Percentiles rank a stretch among this genome's conserved stretches.
These are phyloP conservation scores for Aplochiton taeniatus DNA, from an alignment of 2,797 vertebrate genomes.

Conservation along the genomic window DNA sequence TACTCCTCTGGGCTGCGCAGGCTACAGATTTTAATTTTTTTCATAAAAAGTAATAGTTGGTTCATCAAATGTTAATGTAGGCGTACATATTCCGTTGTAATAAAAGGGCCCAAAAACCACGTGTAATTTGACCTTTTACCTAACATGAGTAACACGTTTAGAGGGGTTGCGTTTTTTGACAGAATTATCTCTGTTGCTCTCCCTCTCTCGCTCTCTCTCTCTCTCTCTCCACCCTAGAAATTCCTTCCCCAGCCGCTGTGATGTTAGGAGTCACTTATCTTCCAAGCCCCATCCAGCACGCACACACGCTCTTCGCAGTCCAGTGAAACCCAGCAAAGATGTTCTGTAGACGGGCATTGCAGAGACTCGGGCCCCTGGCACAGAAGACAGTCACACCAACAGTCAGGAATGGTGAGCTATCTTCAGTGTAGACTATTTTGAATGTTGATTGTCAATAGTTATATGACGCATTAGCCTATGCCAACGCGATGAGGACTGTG, in stretches of 20 bases:
- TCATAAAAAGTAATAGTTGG: background rate
- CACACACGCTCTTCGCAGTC: constrained; percentile 11
- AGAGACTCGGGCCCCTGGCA: constrained; percentile 68
- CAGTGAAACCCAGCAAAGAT: constrained; percentile 43
- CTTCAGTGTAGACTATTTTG: background rate
- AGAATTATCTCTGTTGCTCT: background rate
- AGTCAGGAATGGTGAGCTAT: constrained; percentile 54
- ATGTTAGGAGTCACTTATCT: constrained; percentile 8
- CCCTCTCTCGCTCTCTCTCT: background rate
- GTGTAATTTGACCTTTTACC: constrained; percentile 10
- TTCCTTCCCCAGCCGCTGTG: background rate
- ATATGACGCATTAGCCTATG: too few species aligned
- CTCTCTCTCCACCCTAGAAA: background rate
- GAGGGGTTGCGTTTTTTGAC: background rate
- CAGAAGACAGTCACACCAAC: constrained; percentile 47
- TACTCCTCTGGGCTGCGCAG: too few species aligned
- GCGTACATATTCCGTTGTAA: background rate
- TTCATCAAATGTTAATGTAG: background rate
- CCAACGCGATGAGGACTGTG: too few species aligned
- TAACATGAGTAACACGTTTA: constrained; percentile 12
- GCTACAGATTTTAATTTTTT: too few species aligned
- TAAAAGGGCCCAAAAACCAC: background rate
- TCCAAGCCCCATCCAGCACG: constrained; percentile 16
- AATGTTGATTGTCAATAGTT: background rate
- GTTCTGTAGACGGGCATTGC: constrained; percentile 73